Base-by-base conservation (phyloP, 2,113 vertebrate genomes). In the Cercocebus atys region DNA sequence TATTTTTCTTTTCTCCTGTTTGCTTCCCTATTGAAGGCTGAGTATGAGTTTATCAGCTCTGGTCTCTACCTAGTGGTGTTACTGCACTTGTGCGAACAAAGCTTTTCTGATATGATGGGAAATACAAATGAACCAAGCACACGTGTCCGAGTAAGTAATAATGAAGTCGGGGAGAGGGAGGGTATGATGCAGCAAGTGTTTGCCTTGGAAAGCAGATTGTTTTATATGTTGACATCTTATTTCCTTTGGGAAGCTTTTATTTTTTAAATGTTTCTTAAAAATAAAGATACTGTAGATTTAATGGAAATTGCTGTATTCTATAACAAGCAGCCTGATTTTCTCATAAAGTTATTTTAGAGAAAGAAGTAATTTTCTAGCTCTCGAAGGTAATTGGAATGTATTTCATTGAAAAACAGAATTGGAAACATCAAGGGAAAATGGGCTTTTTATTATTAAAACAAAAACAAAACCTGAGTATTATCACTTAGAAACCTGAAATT, bases 31-130 rank as follows among this genome's bases (percentile, higher is more conserved):
- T 94, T 98, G 27, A 99, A 99, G 99, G 99, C 99, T 23, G 99
- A 99, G 97, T 99, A 99, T 93, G 99, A 99, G 98, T 99, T 99
- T 98, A 99, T 99, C 99, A 99, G 99, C 99, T 99, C 99, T 91
- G 99, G 99, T 52, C 99, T 99, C 90, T 99, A 99, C 98, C 99
- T 99, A 98, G 99, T 99, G 98, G 99, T 99, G 82, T 99, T 99
- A 98, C 97, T 99, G 94, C 99, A 99, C 97, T 99, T 99, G 97
- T 99, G 99, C 12, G 99, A 99, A 97, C 99, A 99, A 98, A 99
- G 99, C 97, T 99, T 99, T 98, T 99, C 99, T 22, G 99, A 99
- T 91, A 99, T 99, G 97, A 98, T 99, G 84, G 99, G 99, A 98
- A 99, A 99, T 0, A 99, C 99, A 59, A 99, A 99, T 92, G 99